These are phyloP conservation scores for Metellina segmentata DNA, from an alignment of 2,888 invertebrate species.

Conservation along the genomic window DNA sequence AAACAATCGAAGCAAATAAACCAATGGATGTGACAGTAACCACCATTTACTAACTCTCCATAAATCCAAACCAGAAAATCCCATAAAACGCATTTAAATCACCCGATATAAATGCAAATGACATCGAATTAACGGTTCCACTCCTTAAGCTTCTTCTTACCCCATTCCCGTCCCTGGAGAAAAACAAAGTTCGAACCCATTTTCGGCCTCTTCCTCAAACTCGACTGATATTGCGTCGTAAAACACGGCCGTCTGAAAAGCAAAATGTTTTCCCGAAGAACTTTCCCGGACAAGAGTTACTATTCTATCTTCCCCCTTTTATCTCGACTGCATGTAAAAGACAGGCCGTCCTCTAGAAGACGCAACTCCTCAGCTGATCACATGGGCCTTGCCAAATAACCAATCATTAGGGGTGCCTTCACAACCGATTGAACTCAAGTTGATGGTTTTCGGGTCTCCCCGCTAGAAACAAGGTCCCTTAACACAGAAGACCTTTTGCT, in stretches of 20 bases:
- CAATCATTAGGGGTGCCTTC: slow-evolving; percentile 72
- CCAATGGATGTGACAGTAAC: slow-evolving; percentile 6
- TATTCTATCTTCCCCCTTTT: slow-evolving; percentile 7
- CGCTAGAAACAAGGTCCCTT: slow-evolving; percentile 50
- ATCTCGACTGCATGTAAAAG: slow-evolving; percentile 33
- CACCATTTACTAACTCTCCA: neutral
- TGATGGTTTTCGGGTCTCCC: slow-evolving; percentile 51
- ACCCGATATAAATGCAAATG: slow-evolving; percentile 76
- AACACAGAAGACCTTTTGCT: slow-evolving; percentile 54
- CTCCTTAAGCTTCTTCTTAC: slow-evolving; percentile 30
- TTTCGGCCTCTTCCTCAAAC: slow-evolving; percentile 28
- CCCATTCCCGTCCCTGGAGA: slow-evolving; percentile 22
- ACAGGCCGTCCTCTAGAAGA: slow-evolving; percentile 39
- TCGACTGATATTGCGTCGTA: slow-evolving; percentile 57
- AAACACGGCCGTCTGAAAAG: slow-evolving; percentile 42
- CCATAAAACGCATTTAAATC: slow-evolving; percentile 25
- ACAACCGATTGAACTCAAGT: slow-evolving; percentile 74
- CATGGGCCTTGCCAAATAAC: slow-evolving; percentile 70
- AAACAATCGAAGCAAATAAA: neutral
- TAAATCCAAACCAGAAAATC: neutral
- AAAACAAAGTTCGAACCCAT: slow-evolving; percentile 52
- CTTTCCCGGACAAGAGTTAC: slow-evolving; percentile 3
- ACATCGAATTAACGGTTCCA: slow-evolving; percentile 55
- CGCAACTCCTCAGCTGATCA: slow-evolving; percentile 37
- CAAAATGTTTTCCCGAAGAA: slow-evolving; percentile 38